Percentiles rank a stretch among this genome's conserved stretches.
phyloP scores from a whole-genome alignment of 2,888 invertebrate genomes.

The Ormyrus labotus region DNA sequence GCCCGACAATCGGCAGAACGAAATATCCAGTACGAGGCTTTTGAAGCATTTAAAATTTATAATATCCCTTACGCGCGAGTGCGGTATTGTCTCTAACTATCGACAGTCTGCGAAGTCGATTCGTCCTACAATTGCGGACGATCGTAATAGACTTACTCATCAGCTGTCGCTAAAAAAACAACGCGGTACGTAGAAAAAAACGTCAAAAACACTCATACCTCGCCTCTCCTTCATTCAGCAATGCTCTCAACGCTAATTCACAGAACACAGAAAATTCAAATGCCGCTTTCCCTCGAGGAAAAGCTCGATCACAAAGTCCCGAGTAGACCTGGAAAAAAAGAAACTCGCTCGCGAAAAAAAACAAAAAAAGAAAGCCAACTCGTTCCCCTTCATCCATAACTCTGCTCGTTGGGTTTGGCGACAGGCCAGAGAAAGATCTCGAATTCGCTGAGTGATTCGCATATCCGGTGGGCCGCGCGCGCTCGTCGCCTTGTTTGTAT shows the following conservation, averaged over 20 bases:
- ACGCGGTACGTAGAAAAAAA: neutral
- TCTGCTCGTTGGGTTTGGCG: slow-evolving; percentile 44
- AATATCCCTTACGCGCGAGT: slow-evolving; percentile 19
- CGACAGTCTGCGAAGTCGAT: slow-evolving; percentile 30
- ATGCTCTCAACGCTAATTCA: too few relatives aligned
- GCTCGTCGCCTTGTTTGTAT: neutral
- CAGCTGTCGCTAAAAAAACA: neutral
- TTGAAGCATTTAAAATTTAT: slow-evolving; percentile 22
- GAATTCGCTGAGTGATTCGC: slow-evolving; percentile 20
- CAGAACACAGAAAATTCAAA: slow-evolving; percentile 22
- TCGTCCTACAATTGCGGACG: neutral
- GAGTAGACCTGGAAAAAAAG: slow-evolving; percentile 32
- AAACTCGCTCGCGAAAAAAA: neutral
- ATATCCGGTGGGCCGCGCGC: slow-evolving; percentile 25
- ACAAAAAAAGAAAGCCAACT: neutral
- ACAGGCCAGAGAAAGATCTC: slow-evolving; percentile 21
- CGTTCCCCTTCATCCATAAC: neutral
- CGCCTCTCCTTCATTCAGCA: too few relatives aligned
- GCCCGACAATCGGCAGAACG: neutral
- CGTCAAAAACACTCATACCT: neutral
- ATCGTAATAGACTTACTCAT: neutral
- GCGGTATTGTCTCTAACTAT: slow-evolving; percentile 42
- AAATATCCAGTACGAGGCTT: neutral
- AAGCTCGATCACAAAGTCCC: slow-evolving; percentile 9
- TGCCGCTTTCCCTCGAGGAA: slow-evolving; percentile 15